Evolutionary conservation across 1,140 invertebrate genomes (phyloP).

Genomic region (Riptortus pedestris): DNA sequence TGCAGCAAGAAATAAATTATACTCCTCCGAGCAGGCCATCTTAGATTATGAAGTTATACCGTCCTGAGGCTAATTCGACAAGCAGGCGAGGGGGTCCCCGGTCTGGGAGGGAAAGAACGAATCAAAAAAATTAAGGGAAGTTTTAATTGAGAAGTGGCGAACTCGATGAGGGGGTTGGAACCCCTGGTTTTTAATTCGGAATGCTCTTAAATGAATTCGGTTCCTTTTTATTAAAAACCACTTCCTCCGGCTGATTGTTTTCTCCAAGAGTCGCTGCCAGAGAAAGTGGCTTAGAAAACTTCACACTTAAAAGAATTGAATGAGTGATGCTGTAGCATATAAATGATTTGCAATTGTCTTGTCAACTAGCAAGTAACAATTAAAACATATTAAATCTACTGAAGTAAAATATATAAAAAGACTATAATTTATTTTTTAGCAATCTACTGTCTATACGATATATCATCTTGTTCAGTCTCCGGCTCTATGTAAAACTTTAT

Average conservation of each 20-base stretch:
- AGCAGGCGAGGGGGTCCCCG: neutral
- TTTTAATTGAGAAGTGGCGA: conserved; percentile 8
- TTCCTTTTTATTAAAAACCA: conserved; percentile 6
- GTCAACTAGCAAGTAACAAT: too few species aligned
- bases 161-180: conserved; percentile 2
- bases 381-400: too few species aligned
- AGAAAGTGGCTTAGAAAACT: conserved; percentile 1
- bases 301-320: too few species aligned
- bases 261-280: neutral
- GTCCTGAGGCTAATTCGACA: neutral
- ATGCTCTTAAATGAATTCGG: neutral
- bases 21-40: neutral
- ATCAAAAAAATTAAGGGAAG: conserved; percentile 8
- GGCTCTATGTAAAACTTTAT: too few species aligned
- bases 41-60: neutral
- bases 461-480: too few species aligned
- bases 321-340: too few species aligned
- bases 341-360: too few species aligned
- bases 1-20: too few species aligned
- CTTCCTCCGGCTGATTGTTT: conserved; percentile 7
- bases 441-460: too few species aligned
- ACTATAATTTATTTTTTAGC: too few species aligned
- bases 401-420: too few species aligned
- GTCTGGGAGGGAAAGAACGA: neutral
- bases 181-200: neutral